These are phyloP conservation scores for Percopsis omiscomaycus DNA, from an alignment of 2,797 vertebrate species.

Conservation along the genomic window DNA sequence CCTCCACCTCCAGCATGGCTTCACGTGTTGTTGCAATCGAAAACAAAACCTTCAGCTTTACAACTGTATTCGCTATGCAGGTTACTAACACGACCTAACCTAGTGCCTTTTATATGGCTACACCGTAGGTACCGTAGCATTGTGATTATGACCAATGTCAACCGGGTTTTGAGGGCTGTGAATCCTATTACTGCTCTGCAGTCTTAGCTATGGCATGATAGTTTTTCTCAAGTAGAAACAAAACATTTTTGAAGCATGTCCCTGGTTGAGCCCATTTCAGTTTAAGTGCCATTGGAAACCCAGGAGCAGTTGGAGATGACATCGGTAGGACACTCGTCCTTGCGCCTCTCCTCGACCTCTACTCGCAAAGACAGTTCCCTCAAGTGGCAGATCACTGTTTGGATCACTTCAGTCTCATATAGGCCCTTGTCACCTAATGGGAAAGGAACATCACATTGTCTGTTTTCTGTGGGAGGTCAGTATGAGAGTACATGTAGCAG, in stretches of 20 bases:
- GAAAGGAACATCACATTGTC: constrained; percentile 51
- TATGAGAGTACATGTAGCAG: constrained; percentile 32
- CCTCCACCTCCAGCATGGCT: constrained; percentile 4
- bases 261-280: constrained; percentile 71
- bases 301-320: constrained; percentile 66
- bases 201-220: too few species aligned
- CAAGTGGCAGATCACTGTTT: constrained; percentile 66
- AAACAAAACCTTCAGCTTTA: too few species aligned
- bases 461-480: constrained; percentile 61
- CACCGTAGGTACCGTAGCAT: constrained; percentile 2
- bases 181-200: constrained; percentile 43
- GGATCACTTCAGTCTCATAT: constrained; percentile 72
- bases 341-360: constrained; percentile 72
- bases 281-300: constrained; percentile 74
- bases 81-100: too few species aligned
- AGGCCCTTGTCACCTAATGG: constrained; percentile 74
- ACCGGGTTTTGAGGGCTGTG: constrained; percentile 27
- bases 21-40: too few species aligned
- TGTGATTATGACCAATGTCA: constrained; percentile 36
- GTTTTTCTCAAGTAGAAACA: constrained; percentile 12
- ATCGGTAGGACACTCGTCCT: constrained; percentile 77
- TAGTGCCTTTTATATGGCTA: too few species aligned
- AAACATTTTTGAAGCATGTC: constrained; percentile 66
- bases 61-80: too few species aligned
- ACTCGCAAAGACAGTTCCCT: constrained; percentile 75